Conservation (phyloP, 2,797 vertebrate species). For the Masticophis lateralis region DNA sequence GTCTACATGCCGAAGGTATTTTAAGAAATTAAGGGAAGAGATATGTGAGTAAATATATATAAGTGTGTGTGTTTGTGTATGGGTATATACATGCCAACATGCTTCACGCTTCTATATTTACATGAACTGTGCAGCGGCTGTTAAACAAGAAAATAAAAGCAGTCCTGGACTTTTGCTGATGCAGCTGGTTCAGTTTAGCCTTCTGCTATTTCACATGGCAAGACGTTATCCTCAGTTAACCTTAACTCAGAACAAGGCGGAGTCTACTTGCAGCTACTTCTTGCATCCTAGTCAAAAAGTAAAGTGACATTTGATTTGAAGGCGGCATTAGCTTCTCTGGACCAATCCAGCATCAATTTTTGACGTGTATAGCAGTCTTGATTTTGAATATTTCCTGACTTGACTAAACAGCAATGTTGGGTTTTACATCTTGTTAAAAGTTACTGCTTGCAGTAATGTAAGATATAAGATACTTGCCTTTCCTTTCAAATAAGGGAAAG, state of each 20-base stretch:
- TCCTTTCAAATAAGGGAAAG: conserved; percentile 39
- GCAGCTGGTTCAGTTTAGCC: neutral
- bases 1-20: conserved; percentile 33
- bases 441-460: conserved; percentile 23
- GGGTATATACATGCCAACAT: neutral
- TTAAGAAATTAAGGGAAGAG: conserved; percentile 34
- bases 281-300: neutral
- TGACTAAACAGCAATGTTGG: conserved; percentile 11
- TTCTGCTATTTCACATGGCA: neutral
- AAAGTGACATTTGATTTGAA: neutral
- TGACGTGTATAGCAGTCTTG: neutral
- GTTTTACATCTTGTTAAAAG: conserved; percentile 23
- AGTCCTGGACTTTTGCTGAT: neutral
- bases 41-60: neutral
- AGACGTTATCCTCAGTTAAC: neutral
- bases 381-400: neutral
- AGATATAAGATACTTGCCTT: conserved; percentile 35
- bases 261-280: neutral
- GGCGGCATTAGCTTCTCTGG: neutral
- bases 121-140: neutral
- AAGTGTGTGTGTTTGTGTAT: neutral
- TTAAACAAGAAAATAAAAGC: neutral
- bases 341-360: fast-evolving
- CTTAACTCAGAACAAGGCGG: neutral
- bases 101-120: neutral